A percentile compares a stretch with the other conserved stretches of the same genome.
phyloP scores from a whole-genome alignment of 2,888 invertebrate species.

The Ophion costatus region DNA sequence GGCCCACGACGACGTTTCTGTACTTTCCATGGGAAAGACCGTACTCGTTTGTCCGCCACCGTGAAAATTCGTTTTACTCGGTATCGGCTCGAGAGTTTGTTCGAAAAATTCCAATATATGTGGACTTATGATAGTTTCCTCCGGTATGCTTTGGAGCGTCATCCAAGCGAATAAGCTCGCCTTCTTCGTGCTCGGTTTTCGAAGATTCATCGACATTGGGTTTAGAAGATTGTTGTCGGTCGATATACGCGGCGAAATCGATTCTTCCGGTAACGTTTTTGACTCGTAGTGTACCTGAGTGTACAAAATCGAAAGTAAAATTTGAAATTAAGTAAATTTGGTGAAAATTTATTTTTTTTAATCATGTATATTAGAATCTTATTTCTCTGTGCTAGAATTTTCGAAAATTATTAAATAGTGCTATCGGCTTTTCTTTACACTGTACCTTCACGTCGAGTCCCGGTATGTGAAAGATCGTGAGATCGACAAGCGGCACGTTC shows the following conservation, averaged over 20 bases:
- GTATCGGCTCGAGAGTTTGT: conserved; percentile 98
- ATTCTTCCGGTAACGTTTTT: conserved; percentile 88
- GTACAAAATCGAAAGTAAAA: background rate
- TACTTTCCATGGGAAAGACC: conserved; percentile 78
- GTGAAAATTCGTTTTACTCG: conserved; percentile 86
- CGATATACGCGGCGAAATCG: conserved; percentile 83
- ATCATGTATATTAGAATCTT: too few relatives aligned
- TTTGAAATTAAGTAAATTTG: background rate
- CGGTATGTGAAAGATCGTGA: conserved; percentile 95
- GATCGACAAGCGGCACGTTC: conserved; percentile 87
- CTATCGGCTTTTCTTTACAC: background rate
- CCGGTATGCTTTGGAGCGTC: conserved; percentile 98
- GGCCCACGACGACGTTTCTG: conserved; percentile 81
- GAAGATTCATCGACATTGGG: conserved; percentile 76
- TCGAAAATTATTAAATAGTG: background rate
- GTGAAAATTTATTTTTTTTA: too few relatives aligned
- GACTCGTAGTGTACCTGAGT: conserved; percentile 91
- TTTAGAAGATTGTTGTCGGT: conserved; percentile 79
- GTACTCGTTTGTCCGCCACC: conserved; percentile 76
- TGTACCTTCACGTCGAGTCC: conserved; percentile 93
- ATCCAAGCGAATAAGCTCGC: conserved; percentile 97
- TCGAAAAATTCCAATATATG: conserved; percentile 98
- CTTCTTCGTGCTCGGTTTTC: conserved; percentile 90
- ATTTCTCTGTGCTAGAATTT: background rate
- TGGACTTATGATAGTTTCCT: conserved; percentile 98